Percentiles rank a stretch among this genome's conserved stretches.
Evolutionary conservation across 2,113 vertebrate genomes (phyloP).

Genomic region (Aegotheles bennettii): DNA sequence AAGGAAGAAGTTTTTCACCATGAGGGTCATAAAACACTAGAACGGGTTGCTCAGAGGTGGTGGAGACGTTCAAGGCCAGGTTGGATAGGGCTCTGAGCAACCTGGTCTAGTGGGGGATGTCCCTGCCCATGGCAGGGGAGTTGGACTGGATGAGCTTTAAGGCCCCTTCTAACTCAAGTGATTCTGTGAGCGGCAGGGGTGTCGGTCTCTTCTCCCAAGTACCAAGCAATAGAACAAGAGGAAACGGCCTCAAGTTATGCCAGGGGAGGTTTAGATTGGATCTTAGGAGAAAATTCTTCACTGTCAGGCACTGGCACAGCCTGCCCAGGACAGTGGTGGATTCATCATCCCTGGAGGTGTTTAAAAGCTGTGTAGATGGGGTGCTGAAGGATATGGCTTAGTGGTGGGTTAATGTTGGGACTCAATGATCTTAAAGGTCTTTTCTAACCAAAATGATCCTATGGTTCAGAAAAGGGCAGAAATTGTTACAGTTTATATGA

Average conservation of each 20-base stretch:
- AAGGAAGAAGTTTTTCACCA: no score
- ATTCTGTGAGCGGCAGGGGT: no score
- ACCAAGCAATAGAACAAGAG: accelerated
- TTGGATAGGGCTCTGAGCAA: no score
- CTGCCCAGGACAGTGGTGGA: neutral
- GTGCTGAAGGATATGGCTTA: neutral
- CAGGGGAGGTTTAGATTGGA: neutral
- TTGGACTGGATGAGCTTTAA: no score
- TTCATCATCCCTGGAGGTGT: neutral
- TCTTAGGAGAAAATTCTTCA: no score
- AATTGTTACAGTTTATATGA: neutral
- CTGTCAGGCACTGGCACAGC: neutral
- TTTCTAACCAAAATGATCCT: neutral
- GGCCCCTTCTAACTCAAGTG: no score
- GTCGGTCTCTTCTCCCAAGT: neutral
- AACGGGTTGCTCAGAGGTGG: no score
- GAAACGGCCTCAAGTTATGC: accelerated
- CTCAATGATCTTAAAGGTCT: no score
- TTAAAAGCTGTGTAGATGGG: accelerated
- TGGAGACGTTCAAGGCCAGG: no score
- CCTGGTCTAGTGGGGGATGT: no score
- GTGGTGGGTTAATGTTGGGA: accelerated
- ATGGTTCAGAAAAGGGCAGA: neutral
- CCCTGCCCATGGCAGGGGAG: no score
- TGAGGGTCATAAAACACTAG: no score